phyloP scores from a whole-genome alignment of 2,888 invertebrate genomes.

The Sphaerophoria taeniata region DNA sequence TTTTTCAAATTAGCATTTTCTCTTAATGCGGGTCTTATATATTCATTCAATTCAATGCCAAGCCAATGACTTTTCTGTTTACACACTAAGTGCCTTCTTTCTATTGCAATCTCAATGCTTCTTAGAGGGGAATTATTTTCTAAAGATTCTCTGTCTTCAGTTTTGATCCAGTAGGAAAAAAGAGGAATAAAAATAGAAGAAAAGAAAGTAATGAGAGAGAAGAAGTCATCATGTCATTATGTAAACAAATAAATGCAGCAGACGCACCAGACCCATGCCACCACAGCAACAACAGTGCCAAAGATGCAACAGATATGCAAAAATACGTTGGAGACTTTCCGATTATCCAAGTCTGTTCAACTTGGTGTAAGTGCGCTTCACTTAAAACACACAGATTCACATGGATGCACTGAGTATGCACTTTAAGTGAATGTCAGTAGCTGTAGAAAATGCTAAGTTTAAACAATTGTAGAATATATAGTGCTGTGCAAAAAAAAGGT shows the following conservation, averaged over 20 bases:
- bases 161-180: background rate
- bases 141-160: background rate
- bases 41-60: slow-evolving; percentile 23
- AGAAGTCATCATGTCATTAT: slow-evolving; percentile 35
- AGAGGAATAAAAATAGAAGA: background rate
- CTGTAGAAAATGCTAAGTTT: background rate
- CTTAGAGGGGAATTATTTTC: background rate
- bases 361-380: slow-evolving; percentile 15
- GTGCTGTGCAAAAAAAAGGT: too few species aligned
- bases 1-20: slow-evolving; percentile 37
- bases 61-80: slow-evolving; percentile 44
- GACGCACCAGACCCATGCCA: slow-evolving; percentile 55
- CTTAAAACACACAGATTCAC: slow-evolving; percentile 35
- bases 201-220: slow-evolving; percentile 45
- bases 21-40: too few species aligned
- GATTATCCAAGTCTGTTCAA: slow-evolving; percentile 38
- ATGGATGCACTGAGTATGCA: slow-evolving; percentile 48
- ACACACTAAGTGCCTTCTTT: slow-evolving; percentile 27
- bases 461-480: background rate
- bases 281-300: slow-evolving; percentile 46
- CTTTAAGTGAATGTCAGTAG: slow-evolving; percentile 10
- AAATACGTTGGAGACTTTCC: background rate
- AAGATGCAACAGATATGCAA: slow-evolving; percentile 21
- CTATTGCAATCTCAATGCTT: background rate
- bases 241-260: slow-evolving; percentile 52